A percentile compares a stretch with the other conserved stretches of the same genome.
phyloP scores from a whole-genome alignment of 2,113 vertebrate genomes.

The Anhinga rufa region DNA sequence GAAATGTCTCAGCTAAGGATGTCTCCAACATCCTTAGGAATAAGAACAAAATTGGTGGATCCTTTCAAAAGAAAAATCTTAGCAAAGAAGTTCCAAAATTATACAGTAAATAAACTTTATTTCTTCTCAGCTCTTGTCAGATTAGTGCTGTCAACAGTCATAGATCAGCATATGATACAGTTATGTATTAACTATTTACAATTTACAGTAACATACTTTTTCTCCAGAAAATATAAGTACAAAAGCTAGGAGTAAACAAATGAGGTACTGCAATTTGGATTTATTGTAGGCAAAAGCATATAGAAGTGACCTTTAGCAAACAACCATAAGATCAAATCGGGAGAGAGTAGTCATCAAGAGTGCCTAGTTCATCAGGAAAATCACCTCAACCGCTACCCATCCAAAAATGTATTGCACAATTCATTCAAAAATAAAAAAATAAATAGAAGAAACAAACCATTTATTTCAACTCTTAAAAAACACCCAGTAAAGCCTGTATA shows the following conservation, averaged over 20 bases:
- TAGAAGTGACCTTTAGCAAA: conserved; percentile 72
- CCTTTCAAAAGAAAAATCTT: not conserved
- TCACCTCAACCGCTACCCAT: conserved; percentile 55
- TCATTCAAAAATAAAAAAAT: conserved; percentile 72
- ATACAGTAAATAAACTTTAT: conserved; percentile 93
- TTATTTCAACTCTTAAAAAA: conserved; percentile 64
- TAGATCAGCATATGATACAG: conserved; percentile 79
- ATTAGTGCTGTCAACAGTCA: conserved; percentile 81
- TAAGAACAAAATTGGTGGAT: not conserved
- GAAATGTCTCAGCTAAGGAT: not conserved
- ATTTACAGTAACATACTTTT: conserved; percentile 85
- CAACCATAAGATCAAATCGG: conserved; percentile 51
- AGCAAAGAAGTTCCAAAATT: conserved; percentile 13
- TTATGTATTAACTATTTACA: conserved; percentile 83
- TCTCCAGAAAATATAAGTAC: conserved; percentile 84
- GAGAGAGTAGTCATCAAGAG: conserved; percentile 50
- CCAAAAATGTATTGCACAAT: conserved; percentile 89
- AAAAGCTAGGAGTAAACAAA: conserved; percentile 86
- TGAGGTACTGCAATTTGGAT: conserved; percentile 76
- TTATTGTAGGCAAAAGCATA: conserved; percentile 73
- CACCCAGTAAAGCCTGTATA: conserved; percentile 14
- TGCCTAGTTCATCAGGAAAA: conserved; percentile 63
- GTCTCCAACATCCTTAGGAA: not conserved
- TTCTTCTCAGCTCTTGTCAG: conserved; percentile 79
- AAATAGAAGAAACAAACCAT: conserved; percentile 69